A percentile compares a stretch with the other conserved stretches of the same genome.
Conservation (phyloP, 35 echinoderm and acorn worm species). For the Heliocidaris erythrogramma region DNA sequence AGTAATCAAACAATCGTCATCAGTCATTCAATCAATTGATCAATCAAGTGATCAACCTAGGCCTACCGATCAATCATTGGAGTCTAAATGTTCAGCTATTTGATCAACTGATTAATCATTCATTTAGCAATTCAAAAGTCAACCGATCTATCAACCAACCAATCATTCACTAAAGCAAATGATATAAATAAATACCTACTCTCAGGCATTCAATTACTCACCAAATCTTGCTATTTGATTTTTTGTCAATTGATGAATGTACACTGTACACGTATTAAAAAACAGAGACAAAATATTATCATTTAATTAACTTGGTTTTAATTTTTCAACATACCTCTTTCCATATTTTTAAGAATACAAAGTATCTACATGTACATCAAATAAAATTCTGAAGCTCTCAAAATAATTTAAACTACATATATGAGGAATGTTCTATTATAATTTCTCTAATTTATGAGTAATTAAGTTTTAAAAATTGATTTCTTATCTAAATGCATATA, state of each 20-base stretch:
- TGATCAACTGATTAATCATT: too few species aligned
- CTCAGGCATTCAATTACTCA: neutral
- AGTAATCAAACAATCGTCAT: neutral
- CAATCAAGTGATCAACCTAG: too few species aligned
- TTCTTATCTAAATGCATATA: too few species aligned
- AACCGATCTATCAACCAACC: too few species aligned
- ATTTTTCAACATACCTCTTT: slow-evolving; percentile 3
- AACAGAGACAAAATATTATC: neutral
- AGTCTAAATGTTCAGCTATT: too few species aligned
- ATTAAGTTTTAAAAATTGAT: neutral
- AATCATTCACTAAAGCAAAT: too few species aligned
- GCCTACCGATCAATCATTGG: too few species aligned
- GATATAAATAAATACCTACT: too few species aligned
- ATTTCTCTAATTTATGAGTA: neutral
- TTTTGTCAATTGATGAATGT: neutral
- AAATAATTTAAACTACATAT: neutral
- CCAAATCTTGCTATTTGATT: neutral
- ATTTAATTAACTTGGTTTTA: neutral
- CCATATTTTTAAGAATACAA: neutral
- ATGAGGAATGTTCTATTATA: slow-evolving; percentile 1
- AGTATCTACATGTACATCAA: neutral
- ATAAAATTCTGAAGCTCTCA: neutral
- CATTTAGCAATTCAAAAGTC: too few species aligned
- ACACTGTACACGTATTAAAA: neutral
- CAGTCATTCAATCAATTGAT: too few species aligned